phyloP scores from a whole-genome alignment of 2,888 invertebrate species.

The Polyommatus icarus region DNA sequence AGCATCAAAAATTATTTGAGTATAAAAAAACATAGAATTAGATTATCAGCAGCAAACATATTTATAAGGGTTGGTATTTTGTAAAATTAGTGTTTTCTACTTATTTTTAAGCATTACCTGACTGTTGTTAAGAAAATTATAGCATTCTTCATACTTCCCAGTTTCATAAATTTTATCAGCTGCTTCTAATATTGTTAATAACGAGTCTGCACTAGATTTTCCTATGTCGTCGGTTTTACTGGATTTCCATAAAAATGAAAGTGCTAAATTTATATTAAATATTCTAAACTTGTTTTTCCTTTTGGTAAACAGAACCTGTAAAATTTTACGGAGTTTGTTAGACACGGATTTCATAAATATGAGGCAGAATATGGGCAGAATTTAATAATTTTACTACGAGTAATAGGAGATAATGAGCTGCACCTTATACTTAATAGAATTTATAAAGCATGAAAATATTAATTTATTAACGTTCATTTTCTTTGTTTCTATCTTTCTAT shows the following conservation, averaged over 20 bases:
- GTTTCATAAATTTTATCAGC: slow-evolving; percentile 85
- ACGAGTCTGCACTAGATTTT: neutral
- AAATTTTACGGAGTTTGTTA: neutral
- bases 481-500: neutral
- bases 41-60: too few relatives aligned
- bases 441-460: neutral
- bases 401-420: neutral
- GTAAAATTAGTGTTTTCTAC: too few relatives aligned
- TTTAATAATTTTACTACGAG: neutral
- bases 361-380: neutral
- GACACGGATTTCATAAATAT: too few relatives aligned
- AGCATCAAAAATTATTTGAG: too few relatives aligned
- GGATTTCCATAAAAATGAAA: slow-evolving; percentile 63
- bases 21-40: too few relatives aligned
- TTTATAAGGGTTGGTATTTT: too few relatives aligned
- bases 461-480: slow-evolving; percentile 27
- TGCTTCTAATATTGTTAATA: slow-evolving; percentile 67
- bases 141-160: slow-evolving; percentile 83
- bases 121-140: slow-evolving; percentile 79
- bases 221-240: slow-evolving; percentile 47
- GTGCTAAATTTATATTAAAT: slow-evolving; percentile 26
- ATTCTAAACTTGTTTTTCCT: slow-evolving; percentile 34
- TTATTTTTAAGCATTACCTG: slow-evolving; percentile 59
- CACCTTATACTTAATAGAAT: slow-evolving; percentile 10
- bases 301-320: slow-evolving; percentile 15